Percentiles rank a stretch among this genome's conserved stretches.
phyloP scores from a whole-genome alignment of 1,140 invertebrate genomes.

The Drosophila leontia region DNA sequence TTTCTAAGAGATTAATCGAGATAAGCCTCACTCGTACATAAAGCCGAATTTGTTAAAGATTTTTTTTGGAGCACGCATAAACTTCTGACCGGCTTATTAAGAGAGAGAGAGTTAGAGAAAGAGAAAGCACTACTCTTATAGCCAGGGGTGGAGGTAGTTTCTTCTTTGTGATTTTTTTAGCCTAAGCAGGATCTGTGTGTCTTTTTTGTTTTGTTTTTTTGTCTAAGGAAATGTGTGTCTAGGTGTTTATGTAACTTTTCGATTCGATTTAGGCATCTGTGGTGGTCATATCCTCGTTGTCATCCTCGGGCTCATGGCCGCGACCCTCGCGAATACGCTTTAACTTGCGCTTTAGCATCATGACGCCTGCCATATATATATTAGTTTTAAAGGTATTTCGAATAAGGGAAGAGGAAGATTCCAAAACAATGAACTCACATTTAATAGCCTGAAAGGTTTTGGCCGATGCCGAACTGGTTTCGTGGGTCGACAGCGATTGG shows the following conservation, averaged over 20 bases:
- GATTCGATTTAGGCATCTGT: constrained; percentile 28
- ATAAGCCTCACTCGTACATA: constrained; percentile 12
- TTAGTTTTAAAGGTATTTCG: not conserved
- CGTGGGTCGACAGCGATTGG: constrained; percentile 56
- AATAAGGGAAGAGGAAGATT: not conserved
- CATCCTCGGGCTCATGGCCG: constrained; percentile 74
- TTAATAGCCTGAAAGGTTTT: constrained; percentile 84
- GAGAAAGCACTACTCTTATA: constrained; percentile 14
- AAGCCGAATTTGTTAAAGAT: not conserved
- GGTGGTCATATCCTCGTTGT: constrained; percentile 61
- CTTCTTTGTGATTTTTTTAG: constrained; percentile 17
- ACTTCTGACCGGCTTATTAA: not conserved
- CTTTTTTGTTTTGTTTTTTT: constrained; percentile 40
- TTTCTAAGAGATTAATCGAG: constrained; percentile 9
- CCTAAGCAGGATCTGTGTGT: constrained; percentile 50
- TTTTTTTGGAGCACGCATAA: constrained; percentile 13
- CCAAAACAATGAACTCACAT: constrained; percentile 52
- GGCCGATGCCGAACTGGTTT: constrained; percentile 75
- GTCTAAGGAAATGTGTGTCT: constrained; percentile 43
- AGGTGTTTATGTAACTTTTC: constrained; percentile 5
- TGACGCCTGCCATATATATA: constrained; percentile 64
- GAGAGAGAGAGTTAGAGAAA: constrained; percentile 6
- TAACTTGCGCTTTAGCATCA: constrained; percentile 82
- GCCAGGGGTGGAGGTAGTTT: constrained; percentile 34
- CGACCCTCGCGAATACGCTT: constrained; percentile 83